Evolutionary conservation across 1,140 invertebrate species (phyloP), one percentile per base, ranked within the genome.

Genomic region (Saccostrea glomerata): DNA sequence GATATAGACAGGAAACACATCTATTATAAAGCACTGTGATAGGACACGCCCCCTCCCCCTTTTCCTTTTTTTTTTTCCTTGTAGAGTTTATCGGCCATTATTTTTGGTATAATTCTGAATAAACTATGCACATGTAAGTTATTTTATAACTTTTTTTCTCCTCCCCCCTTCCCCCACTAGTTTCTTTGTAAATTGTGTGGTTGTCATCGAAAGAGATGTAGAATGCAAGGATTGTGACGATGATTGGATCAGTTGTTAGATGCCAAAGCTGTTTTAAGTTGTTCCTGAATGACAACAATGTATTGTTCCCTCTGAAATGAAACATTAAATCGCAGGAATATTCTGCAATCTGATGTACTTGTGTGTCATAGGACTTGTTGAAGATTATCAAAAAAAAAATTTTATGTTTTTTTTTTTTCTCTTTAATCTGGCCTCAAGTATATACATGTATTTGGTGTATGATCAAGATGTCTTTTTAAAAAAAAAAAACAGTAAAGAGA

Each of bases 1-100:
- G 23, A 73, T 9, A 13, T 30, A 25, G 25, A 30, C 70, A 77
- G 70, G 12, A 77, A 77, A 25, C 11, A 25, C 13, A 25, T 77
- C 70, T 77, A 77, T 77, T 77, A 77, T 77, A 30, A 36, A 30
- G 15, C 23, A 77, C 70, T 77, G 70, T 77, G 70, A 77, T 77
- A 77, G 70, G 70, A 77, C 58, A 63, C 58, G 6, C 58, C 4
- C 58, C 17, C 15, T 2, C 70, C 70, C 70, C 12, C 25, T 36
- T 36, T 36, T 20, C 60, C 7, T 66, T 66, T 66, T 15, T 17
- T 17, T 30, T 66, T 20, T 20, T 17, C 12, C 25, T 77, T 0
- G 3, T 4, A 36, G 70, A 77, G 25, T 25, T 36, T 77, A 40
- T 77, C 30, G 70, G 36, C 70, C 70, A 77, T 2, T 30, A 30